Percentiles rank a stretch among this genome's conserved stretches.
phyloP scores from a whole-genome alignment of 1,140 invertebrate genomes.

The Drosophila athabasca region DNA sequence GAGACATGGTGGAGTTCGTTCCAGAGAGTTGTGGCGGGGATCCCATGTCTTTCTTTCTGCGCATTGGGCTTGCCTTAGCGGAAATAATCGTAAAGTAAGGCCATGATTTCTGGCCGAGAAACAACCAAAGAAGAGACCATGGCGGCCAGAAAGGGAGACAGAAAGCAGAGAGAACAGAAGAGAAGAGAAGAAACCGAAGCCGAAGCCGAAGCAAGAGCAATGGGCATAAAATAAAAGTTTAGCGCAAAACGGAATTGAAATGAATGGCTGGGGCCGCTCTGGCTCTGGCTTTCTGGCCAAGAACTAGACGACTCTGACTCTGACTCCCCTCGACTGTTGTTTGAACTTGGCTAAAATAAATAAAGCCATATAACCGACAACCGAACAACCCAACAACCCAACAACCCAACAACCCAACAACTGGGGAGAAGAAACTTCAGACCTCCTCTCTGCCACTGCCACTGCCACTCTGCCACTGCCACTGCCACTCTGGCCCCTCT shows the following conservation, averaged over 20 bases:
- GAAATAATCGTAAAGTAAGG: constrained; percentile 81
- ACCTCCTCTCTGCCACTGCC: not conserved
- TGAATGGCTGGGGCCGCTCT: constrained; percentile 53
- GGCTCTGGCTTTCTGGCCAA: constrained; percentile 17
- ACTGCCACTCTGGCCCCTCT: constrained; percentile 20
- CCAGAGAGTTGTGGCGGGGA: constrained; percentile 11
- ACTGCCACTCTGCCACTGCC: not conserved
- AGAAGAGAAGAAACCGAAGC: constrained; percentile 21
- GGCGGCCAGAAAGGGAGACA: constrained; percentile 1
- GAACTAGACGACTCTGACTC: constrained; percentile 52
- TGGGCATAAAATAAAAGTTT: constrained; percentile 74
- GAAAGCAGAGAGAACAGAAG: constrained; percentile 13
- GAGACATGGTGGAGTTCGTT: not conserved
- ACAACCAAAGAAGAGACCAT: not conserved
- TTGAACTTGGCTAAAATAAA: constrained; percentile 81
- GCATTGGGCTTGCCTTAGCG: constrained; percentile 63
- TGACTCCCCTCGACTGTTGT: constrained; percentile 52
- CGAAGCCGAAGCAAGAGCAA: constrained; percentile 42
- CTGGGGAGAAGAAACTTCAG: constrained; percentile 33
- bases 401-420: constrained; percentile 37
- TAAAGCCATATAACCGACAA: constrained; percentile 72
- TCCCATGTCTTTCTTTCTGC: constrained; percentile 41
- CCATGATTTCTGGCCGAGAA: constrained; percentile 8
- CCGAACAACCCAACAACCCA: too few relatives aligned
- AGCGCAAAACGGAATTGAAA: constrained; percentile 73